Conservation (phyloP, 2,888 invertebrate species). For the Cheiracanthium punctorium region DNA sequence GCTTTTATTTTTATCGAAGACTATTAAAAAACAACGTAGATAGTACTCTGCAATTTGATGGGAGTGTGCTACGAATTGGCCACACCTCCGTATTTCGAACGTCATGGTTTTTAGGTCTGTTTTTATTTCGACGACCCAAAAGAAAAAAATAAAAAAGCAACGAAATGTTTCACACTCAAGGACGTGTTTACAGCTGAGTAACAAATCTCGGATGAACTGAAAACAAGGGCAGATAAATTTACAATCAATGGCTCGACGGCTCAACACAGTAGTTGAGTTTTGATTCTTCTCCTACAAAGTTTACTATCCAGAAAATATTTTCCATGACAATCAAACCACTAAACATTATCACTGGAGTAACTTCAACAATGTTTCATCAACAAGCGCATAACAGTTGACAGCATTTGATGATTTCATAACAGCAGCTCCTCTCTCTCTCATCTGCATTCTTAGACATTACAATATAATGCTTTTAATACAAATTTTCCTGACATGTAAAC, state of each 20-base stretch:
- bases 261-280: too few relatives aligned
- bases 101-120: neutral
- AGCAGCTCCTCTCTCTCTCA: too few relatives aligned
- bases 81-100: neutral
- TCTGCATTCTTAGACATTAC: too few relatives aligned
- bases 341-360: too few relatives aligned
- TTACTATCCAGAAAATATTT: too few relatives aligned
- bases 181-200: conserved; percentile 9
- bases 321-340: too few relatives aligned
- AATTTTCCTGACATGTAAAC: too few relatives aligned
- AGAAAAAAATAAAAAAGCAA: neutral
- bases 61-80: neutral
- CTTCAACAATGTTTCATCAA: too few relatives aligned
- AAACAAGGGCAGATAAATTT: conserved; percentile 36
- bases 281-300: too few relatives aligned
- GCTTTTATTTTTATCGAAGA: neutral
- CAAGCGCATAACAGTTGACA: too few relatives aligned
- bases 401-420: too few relatives aligned
- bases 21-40: neutral
- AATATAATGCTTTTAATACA: too few relatives aligned
- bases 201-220: neutral
- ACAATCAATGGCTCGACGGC: neutral
- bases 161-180: neutral
- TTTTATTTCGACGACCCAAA: neutral
- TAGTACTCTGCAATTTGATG: neutral